These are phyloP conservation scores for Dendrolimus kikuchii DNA, from an alignment of 1,140 invertebrate genomes.

Conservation along the genomic window DNA sequence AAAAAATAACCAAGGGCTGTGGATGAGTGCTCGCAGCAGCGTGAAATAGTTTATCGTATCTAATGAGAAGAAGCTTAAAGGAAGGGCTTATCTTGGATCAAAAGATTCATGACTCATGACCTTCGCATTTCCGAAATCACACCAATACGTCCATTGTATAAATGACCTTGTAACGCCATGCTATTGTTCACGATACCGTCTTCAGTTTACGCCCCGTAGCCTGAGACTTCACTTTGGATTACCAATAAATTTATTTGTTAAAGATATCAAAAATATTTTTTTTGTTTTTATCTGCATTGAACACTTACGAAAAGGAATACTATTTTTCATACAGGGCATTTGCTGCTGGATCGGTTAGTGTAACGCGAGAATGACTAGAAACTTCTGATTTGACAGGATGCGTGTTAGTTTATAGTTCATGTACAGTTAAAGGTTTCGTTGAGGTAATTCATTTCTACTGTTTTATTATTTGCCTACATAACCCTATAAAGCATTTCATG, in stretches of 20 bases:
- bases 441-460: too few relatives aligned
- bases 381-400: too few relatives aligned
- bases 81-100: constrained; percentile 46
- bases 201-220: constrained; percentile 40
- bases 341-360: too few relatives aligned
- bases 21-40: constrained; percentile 25
- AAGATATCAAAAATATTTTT: too few relatives aligned
- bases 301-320: too few relatives aligned
- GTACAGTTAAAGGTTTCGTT: too few relatives aligned
- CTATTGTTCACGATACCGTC: constrained; percentile 42
- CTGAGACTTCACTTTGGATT: constrained; percentile 52
- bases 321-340: too few relatives aligned
- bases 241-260: constrained; percentile 34
- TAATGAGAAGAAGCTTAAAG: constrained; percentile 23
- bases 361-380: too few relatives aligned
- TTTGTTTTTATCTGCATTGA: too few relatives aligned
- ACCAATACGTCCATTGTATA: constrained; percentile 37
- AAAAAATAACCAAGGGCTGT: not conserved
- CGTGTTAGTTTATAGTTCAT: too few relatives aligned
- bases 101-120: constrained; percentile 30
- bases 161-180: constrained; percentile 30
- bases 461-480: too few relatives aligned
- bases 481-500: too few relatives aligned
- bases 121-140: constrained; percentile 62
- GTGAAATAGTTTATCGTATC: constrained; percentile 45